phyloP scores from a whole-genome alignment of 2,113 vertebrate genomes.

The Rutilus rutilus region DNA sequence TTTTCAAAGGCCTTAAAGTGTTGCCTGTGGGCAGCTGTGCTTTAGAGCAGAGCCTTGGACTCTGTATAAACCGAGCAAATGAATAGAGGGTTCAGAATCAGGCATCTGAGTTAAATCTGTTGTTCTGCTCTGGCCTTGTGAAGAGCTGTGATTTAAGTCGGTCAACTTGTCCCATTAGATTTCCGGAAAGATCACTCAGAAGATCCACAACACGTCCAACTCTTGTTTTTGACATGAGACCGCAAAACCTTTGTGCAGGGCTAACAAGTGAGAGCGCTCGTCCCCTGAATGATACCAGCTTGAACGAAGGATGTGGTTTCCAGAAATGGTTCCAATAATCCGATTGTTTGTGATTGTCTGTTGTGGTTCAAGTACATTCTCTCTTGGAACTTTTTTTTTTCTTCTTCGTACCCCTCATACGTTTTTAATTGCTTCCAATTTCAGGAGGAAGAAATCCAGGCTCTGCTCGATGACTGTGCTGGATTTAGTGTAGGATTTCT shows the following conservation, averaged over 20 bases:
- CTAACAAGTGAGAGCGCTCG: constrained; percentile 68
- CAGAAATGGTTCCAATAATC: constrained; percentile 81
- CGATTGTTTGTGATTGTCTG: constrained; percentile 76
- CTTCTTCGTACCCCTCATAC: constrained; percentile 64
- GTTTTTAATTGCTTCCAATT: constrained; percentile 72
- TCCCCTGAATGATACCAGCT: constrained; percentile 80
- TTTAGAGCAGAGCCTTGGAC: not conserved
- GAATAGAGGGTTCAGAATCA: constrained; percentile 3
- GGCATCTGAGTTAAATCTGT: constrained; percentile 23
- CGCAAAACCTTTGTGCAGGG: constrained; percentile 58
- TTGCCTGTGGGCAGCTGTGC: not conserved
- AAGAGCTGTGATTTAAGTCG: not conserved
- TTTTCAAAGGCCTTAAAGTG: not conserved
- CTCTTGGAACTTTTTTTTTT: constrained; percentile 71
- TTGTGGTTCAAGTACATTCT: constrained; percentile 80
- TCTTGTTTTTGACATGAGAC: constrained; percentile 34
- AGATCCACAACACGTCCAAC: not conserved
- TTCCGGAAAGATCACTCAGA: constrained; percentile 2
- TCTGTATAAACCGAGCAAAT: constrained; percentile 3
- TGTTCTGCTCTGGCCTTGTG: not conserved
- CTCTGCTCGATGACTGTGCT: constrained; percentile 51
- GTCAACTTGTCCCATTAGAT: constrained; percentile 27
- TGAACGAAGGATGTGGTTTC: constrained; percentile 82
- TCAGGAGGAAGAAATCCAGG: constrained; percentile 61
- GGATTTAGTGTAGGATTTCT: constrained; percentile 21